Evolutionary conservation across 2,113 vertebrate species (phyloP).

Genomic region (Thamnaconus septentrionalis): DNA sequence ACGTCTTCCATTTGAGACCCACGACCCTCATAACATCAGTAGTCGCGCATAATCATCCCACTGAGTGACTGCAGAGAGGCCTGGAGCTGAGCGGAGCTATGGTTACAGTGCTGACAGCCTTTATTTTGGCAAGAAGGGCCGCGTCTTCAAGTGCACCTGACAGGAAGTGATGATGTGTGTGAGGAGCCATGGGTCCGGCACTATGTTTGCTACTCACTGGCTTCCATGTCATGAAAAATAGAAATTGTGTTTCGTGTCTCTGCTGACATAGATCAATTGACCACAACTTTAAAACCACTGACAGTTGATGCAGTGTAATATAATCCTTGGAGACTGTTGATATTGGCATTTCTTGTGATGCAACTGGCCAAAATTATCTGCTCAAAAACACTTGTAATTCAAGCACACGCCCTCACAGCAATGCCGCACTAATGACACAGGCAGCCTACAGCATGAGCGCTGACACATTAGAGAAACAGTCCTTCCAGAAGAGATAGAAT

Average conservation of each 20-base stretch:
- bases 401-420: no score
- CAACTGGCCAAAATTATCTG: no score
- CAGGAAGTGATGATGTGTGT: slow-evolving; percentile 45
- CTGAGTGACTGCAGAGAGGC: slow-evolving; percentile 36
- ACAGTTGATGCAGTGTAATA: no score
- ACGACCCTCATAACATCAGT: slow-evolving; percentile 15
- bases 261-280: background rate
- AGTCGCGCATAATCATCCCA: slow-evolving; percentile 15
- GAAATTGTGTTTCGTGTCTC: background rate
- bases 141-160: slow-evolving; percentile 40
- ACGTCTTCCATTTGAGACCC: slow-evolving; percentile 56
- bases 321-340: no score
- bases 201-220: slow-evolving; percentile 28
- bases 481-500: no score
- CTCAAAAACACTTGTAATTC: no score
- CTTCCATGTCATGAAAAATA: background rate
- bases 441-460: no score
- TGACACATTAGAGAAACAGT: no score
- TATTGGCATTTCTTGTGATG: no score
- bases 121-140: slow-evolving; percentile 53
- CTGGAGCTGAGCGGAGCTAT: slow-evolving; percentile 36
- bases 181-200: slow-evolving; percentile 34
- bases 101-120: slow-evolving; percentile 47
- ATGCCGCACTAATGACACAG: no score
- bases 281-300: no score